phyloP scores from a whole-genome alignment of 2,797 vertebrate genomes.

The Sebastes iracundus region DNA sequence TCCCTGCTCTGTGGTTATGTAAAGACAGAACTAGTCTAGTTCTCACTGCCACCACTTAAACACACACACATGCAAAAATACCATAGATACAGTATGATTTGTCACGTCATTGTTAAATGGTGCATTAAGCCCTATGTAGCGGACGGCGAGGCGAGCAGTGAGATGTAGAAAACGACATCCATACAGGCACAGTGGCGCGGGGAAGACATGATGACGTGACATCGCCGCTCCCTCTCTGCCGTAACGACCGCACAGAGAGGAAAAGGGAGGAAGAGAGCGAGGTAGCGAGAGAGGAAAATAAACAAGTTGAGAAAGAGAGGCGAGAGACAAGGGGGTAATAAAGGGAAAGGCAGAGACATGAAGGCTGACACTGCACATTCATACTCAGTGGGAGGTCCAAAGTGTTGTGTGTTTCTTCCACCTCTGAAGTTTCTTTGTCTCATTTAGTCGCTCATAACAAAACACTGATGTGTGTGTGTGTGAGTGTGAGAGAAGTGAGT shows the following conservation, averaged over 20 bases:
- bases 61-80: constrained; percentile 4
- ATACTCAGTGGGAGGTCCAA: constrained; percentile 51
- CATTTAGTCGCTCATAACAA: constrained; percentile 31
- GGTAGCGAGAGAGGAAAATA: constrained; percentile 43
- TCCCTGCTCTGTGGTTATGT: constrained; percentile 44
- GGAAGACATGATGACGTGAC: constrained; percentile 26
- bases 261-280: constrained; percentile 1
- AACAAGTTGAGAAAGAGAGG: constrained; percentile 59
- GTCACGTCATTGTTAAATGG: constrained; percentile 31
- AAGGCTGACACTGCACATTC: constrained; percentile 60
- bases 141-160: constrained; percentile 5
- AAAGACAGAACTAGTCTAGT: constrained; percentile 36
- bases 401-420: constrained; percentile 41
- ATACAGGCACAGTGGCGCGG: constrained; percentile 13
- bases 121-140: constrained; percentile 20
- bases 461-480: neutral
- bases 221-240: constrained; percentile 17
- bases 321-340: constrained; percentile 61
- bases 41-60: neutral
- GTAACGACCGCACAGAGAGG: constrained; percentile 38
- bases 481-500: neutral
- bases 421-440: constrained; percentile 58
- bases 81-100: neutral
- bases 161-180: constrained; percentile 22
- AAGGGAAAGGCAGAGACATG: constrained; percentile 41